Evolutionary conservation across 1,140 invertebrate species (phyloP).

Genomic region (Drosophila bipectinata): DNA sequence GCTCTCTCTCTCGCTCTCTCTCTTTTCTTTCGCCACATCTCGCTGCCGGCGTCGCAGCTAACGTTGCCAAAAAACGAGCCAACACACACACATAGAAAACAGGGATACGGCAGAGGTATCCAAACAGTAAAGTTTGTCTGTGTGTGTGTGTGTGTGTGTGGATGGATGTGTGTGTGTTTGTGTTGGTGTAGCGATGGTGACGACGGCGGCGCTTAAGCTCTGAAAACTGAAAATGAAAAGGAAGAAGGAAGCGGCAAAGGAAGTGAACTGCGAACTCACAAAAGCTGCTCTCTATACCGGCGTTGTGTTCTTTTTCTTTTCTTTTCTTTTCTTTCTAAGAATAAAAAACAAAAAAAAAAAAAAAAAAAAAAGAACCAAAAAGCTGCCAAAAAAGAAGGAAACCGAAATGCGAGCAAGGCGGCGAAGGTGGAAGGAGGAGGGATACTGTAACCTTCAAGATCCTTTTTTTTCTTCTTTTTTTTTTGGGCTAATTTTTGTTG

Average conservation of each 20-base stretch:
- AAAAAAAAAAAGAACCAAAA: constrained; percentile 43
- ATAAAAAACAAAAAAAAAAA: constrained; percentile 30
- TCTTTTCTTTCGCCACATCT: constrained; percentile 3
- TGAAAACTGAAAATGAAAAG: constrained; percentile 41
- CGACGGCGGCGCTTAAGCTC: constrained; percentile 66
- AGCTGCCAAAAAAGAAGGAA: constrained; percentile 47
- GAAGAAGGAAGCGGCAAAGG: constrained; percentile 76
- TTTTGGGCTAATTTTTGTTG: background rate
- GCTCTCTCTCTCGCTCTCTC: background rate
- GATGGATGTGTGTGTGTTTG: background rate
- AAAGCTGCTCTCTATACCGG: constrained; percentile 29
- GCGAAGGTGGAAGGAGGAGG: background rate
- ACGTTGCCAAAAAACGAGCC: constrained; percentile 42
- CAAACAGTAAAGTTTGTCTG: background rate
- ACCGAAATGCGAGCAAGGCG: constrained; percentile 30
- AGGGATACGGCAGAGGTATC: background rate
- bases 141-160: background rate
- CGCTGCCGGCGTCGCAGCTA: constrained; percentile 29
- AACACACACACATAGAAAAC: constrained; percentile 5
- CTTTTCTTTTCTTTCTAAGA: constrained; percentile 36
- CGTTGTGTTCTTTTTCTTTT: constrained; percentile 17
- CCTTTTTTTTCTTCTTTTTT: background rate
- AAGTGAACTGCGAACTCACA: constrained; percentile 58
- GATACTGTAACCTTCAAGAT: background rate
- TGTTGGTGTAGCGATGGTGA: constrained; percentile 31